phyloP scores from a whole-genome alignment of 2,888 invertebrate species.

The Meganola albula region DNA sequence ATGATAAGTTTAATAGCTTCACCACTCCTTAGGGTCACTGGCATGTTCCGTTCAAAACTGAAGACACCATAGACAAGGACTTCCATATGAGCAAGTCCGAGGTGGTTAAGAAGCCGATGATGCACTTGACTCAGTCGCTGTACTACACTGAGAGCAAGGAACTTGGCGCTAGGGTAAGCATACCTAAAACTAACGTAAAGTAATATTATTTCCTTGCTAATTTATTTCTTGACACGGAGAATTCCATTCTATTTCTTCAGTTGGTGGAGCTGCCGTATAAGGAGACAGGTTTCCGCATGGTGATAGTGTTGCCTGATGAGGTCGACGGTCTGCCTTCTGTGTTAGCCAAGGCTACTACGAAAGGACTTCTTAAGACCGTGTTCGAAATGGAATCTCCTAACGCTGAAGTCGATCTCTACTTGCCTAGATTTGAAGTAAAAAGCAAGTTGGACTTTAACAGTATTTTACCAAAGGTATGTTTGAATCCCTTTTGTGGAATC shows the following conservation, averaged over 20 bases:
- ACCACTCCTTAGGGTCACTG: no score
- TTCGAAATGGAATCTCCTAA: constrained; percentile 32
- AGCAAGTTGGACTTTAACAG: constrained; percentile 36
- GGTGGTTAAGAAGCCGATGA: constrained; percentile 42
- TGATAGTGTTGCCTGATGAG: constrained; percentile 43
- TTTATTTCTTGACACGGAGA: not conserved
- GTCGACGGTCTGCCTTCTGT: constrained; percentile 38
- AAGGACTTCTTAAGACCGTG: constrained; percentile 39
- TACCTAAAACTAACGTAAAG: not conserved
- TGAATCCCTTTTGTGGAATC: no score
- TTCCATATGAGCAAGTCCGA: constrained; percentile 34
- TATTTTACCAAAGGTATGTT: constrained; percentile 41
- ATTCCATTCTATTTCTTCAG: no score
- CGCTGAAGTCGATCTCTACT: constrained; percentile 31
- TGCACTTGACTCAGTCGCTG: constrained; percentile 36
- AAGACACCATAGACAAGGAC: constrained; percentile 35
- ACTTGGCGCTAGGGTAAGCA: constrained; percentile 39
- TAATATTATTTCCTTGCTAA: not conserved
- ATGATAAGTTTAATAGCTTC: no score
- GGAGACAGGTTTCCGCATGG: constrained; percentile 48
- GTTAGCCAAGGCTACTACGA: constrained; percentile 2
- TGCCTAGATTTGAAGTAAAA: constrained; percentile 50
- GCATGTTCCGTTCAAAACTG: not conserved
- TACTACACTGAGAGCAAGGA: constrained; percentile 35
- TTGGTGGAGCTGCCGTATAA: constrained; percentile 50